Conservation (phyloP, 2,113 vertebrate species). For the Leptobrachium ailaonicum region DNA sequence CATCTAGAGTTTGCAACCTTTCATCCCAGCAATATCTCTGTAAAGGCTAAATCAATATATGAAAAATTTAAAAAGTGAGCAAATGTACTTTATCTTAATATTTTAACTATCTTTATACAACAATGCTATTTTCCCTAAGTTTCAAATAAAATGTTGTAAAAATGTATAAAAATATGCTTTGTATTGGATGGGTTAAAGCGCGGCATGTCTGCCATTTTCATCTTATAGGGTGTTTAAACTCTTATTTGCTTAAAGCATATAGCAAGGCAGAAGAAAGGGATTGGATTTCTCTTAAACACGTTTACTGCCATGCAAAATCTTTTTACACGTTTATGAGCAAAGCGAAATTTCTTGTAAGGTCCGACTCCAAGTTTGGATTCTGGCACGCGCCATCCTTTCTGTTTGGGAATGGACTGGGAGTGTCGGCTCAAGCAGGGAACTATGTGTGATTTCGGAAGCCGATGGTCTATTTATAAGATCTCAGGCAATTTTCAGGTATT, state of each 20-base stretch:
- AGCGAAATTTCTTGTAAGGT: constrained; percentile 34
- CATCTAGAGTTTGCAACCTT: too few relatives aligned
- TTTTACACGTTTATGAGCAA: constrained; percentile 41
- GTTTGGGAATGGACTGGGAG: constrained; percentile 40
- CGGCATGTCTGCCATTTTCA: neutral
- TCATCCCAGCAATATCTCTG: too few relatives aligned
- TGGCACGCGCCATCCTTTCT: constrained; percentile 24
- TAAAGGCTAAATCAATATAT: too few relatives aligned
- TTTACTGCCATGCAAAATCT: constrained; percentile 39
- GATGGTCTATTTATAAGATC: constrained; percentile 47
- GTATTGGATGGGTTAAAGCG: too few relatives aligned
- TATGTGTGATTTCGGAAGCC: constrained; percentile 50
- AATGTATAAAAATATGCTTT: too few relatives aligned
- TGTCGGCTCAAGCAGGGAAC: constrained; percentile 38
- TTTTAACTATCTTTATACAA: too few relatives aligned
- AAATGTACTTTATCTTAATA: too few relatives aligned
- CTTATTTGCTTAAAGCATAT: neutral
- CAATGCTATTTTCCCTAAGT: too few relatives aligned
- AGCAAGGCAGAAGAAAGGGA: constrained; percentile 15
- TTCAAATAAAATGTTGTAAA: too few relatives aligned
- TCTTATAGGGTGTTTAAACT: neutral
- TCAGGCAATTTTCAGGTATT: constrained; percentile 48
- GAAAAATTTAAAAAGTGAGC: too few relatives aligned
- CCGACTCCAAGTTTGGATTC: constrained; percentile 16
- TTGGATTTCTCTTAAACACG: constrained; percentile 34